These are phyloP conservation scores for Ellobium chinense DNA, from an alignment of 2,888 invertebrate genomes.

Conservation along the genomic window DNA sequence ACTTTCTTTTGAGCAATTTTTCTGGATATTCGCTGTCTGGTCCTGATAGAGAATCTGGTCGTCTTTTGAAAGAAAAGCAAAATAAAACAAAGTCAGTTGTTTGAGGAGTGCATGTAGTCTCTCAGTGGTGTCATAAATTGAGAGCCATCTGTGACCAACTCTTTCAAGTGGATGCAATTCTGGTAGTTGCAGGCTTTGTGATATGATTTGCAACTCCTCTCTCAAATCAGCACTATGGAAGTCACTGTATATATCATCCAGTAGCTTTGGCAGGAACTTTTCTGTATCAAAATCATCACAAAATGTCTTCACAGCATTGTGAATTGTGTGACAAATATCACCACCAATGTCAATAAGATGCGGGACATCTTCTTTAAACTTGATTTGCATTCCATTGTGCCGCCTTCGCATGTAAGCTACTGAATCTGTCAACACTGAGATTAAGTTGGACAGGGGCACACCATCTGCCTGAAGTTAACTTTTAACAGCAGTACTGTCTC, in stretches of 20 bases:
- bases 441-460: background rate
- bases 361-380: conserved; percentile 6
- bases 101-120: background rate
- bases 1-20: background rate
- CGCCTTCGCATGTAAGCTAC: conserved; percentile 8
- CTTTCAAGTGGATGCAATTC: background rate
- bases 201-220: background rate
- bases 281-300: background rate
- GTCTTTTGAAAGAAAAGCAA: background rate
- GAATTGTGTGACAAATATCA: background rate
- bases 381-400: conserved; percentile 2
- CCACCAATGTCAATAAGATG: background rate
- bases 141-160: conserved; percentile 4
- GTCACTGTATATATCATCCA: background rate
- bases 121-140: conserved; percentile 4
- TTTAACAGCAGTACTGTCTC: background rate
- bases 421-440: background rate
- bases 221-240: background rate
- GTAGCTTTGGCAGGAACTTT: background rate
- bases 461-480: background rate
- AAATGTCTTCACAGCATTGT: background rate
- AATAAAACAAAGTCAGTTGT: background rate
- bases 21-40: background rate
- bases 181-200: background rate
- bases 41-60: background rate